A percentile compares a stretch with the other conserved stretches of the same genome.
Evolutionary conservation across 2,113 vertebrate species (phyloP).

Genomic region (Copsychus sechellarum): DNA sequence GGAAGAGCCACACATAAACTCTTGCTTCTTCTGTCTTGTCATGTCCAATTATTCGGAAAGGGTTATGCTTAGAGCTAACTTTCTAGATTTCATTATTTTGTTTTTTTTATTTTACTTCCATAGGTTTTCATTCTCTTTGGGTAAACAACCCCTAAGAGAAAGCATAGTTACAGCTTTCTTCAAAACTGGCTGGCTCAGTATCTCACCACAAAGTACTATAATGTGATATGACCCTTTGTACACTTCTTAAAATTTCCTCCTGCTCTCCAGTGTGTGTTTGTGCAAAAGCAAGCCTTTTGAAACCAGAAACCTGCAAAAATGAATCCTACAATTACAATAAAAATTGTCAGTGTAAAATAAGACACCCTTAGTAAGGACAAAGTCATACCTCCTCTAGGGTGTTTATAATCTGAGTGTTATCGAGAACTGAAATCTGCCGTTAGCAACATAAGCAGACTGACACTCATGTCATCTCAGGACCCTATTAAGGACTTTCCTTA

Average conservation of each 20-base stretch:
- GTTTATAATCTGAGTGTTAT: background rate
- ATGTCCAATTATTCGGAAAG: background rate
- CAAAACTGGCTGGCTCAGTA: background rate
- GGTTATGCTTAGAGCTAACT: background rate
- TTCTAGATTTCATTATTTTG: background rate
- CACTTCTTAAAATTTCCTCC: background rate
- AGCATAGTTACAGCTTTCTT: background rate
- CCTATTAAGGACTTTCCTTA: background rate
- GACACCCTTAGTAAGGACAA: background rate
- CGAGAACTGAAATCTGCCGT: background rate
- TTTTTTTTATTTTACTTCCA: background rate
- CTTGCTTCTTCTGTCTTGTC: background rate
- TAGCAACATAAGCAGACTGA: background rate
- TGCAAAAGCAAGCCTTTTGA: background rate
- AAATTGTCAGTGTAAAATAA: background rate
- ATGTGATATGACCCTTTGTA: background rate
- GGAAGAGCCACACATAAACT: background rate
- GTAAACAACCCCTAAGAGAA: background rate
- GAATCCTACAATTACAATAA: background rate
- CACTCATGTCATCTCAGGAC: background rate
- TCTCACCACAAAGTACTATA: background rate
- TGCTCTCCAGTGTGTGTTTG: background rate
- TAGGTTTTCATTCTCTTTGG: background rate
- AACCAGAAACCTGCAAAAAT: conserved; percentile 1
- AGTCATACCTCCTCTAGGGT: background rate